A percentile compares a stretch with the other conserved stretches of the same genome.
Evolutionary conservation across 2,113 vertebrate species (phyloP).

Genomic region (Muscicapa adusta): DNA sequence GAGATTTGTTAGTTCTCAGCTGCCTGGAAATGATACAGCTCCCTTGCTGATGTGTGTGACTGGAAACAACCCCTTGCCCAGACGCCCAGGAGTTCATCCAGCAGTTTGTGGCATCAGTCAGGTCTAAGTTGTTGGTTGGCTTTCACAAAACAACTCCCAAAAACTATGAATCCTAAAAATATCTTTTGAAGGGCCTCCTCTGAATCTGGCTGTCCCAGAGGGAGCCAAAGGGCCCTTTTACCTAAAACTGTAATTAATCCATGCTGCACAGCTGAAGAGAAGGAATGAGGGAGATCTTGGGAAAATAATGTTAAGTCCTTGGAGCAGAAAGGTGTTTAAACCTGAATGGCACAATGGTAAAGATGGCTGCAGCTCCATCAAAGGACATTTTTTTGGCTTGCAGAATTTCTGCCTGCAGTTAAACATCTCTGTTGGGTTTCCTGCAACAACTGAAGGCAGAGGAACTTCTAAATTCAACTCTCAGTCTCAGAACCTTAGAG

Average conservation of each 20-base stretch:
- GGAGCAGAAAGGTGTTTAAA: background rate
- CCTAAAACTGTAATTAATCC: background rate
- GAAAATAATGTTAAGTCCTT: background rate
- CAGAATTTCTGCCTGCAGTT: background rate
- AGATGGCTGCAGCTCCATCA: background rate
- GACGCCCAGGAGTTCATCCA: background rate
- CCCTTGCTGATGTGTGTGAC: background rate
- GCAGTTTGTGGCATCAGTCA: background rate
- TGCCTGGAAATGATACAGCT: background rate
- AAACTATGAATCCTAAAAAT: background rate
- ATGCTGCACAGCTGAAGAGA: rapidly evolving
- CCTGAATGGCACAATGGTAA: background rate
- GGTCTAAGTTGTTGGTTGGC: background rate
- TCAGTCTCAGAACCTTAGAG: background rate
- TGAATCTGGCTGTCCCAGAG: background rate
- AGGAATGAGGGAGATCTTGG: background rate
- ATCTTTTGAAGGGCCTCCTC: background rate
- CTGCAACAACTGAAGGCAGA: background rate
- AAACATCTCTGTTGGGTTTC: background rate
- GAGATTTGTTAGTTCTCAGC: background rate
- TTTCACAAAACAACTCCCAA: background rate
- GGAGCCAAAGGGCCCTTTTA: background rate
- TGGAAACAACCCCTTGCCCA: background rate
- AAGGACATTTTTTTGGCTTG: background rate
- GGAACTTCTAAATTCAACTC: background rate